A percentile compares a stretch with the other conserved stretches of the same genome.
These are phyloP conservation scores for Merluccius polli DNA, from an alignment of 2,797 vertebrate species.

Conservation along the genomic window DNA sequence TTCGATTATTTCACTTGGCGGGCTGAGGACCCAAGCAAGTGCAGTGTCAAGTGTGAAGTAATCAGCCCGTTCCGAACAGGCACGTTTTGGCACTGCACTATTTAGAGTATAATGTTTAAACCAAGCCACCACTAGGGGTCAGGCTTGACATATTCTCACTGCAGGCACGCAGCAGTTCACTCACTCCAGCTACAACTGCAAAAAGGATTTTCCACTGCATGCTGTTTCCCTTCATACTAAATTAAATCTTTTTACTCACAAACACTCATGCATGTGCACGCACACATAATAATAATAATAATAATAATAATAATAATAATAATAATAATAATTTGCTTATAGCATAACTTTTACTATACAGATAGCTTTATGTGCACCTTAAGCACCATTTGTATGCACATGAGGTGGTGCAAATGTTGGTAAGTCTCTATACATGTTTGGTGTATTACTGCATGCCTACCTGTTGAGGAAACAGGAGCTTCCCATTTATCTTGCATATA, in stretches of 20 bases:
- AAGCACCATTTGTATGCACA: neutral
- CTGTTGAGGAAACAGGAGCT: neutral
- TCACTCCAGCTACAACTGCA: neutral
- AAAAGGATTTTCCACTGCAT: constrained; percentile 3
- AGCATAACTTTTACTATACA: neutral
- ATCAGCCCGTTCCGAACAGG: no score
- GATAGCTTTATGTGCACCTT: neutral
- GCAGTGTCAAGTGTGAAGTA: no score
- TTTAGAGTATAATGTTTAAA: neutral
- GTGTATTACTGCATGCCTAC: neutral
- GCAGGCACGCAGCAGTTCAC: neutral
- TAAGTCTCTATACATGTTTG: neutral
- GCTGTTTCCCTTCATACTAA: constrained; percentile 10
- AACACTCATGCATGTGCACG: neutral
- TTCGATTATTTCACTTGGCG: no score
- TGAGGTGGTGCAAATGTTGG: neutral
- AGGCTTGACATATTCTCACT: constrained; percentile 24
- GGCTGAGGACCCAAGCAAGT: no score
- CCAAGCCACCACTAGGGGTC: constrained; percentile 49
- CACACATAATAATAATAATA: no score
- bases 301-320: no score
- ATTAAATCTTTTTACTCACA: neutral
- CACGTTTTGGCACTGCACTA: no score
- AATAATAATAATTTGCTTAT: no score
- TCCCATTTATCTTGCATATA: neutral